Percentiles rank a stretch among this genome's conserved stretches.
These are phyloP conservation scores for Erythrocebus patas DNA, from an alignment of 2,113 vertebrate species.

Conservation along the genomic window DNA sequence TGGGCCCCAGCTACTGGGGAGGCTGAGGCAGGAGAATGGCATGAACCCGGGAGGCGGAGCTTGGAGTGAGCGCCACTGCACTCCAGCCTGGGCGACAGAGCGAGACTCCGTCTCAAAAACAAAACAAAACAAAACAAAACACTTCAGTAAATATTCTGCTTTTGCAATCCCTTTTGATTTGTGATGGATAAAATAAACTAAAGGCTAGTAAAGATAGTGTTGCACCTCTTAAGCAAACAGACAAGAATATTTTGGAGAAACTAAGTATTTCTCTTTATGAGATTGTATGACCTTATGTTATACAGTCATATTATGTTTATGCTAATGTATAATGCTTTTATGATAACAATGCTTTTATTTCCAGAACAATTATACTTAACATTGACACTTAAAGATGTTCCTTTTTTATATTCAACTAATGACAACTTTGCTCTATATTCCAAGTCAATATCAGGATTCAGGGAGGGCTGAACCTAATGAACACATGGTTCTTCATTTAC, in stretches of 20 bases:
- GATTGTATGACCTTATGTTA: neutral
- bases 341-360: conserved; percentile 42
- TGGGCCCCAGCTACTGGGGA: too few species aligned
- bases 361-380: conserved; percentile 52
- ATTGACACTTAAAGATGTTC: conserved; percentile 34
- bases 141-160: neutral
- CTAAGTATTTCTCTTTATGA: conserved; percentile 31
- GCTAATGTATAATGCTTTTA: conserved; percentile 46
- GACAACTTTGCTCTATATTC: conserved; percentile 6
- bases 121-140: neutral
- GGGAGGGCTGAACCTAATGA: neutral
- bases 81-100: too few species aligned
- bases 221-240: conserved; percentile 36
- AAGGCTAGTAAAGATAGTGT: conserved; percentile 36
- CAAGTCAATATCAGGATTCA: conserved; percentile 31
- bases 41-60: too few species aligned
- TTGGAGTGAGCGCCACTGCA: too few species aligned
- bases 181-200: conserved; percentile 6
- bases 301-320: neutral
- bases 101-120: too few species aligned
- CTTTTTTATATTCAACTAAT: conserved; percentile 17
- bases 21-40: too few species aligned
- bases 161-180: conserved; percentile 6
- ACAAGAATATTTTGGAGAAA: conserved; percentile 44
- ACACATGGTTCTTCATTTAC: neutral